Evolutionary conservation across 2,888 invertebrate genomes (phyloP).

Genomic region (Coleophora deauratella): DNA sequence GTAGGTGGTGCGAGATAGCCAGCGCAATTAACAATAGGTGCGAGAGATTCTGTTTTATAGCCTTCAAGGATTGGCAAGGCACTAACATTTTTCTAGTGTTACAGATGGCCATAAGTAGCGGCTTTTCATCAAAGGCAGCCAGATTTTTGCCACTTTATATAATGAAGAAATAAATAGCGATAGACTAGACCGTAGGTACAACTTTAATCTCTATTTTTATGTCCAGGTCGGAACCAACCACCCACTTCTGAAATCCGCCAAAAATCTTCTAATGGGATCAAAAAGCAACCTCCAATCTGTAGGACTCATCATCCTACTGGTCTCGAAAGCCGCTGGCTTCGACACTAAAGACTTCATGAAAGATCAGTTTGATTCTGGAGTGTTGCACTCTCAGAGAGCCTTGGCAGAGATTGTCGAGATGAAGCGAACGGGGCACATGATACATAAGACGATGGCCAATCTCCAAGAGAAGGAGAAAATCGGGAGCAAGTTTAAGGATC

Average conservation of each 20-base stretch:
- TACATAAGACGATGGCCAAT: conserved; percentile 61
- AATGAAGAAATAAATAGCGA: too few species aligned
- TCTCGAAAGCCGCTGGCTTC: conserved; percentile 59
- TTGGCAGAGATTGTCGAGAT: conserved; percentile 66
- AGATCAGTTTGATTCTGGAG: conserved; percentile 47
- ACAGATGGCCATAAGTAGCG: too few species aligned
- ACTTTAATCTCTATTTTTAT: too few species aligned
- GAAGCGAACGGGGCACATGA: conserved; percentile 62
- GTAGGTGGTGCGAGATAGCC: too few species aligned
- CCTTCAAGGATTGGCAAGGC: too few species aligned
- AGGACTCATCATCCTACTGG: conserved; percentile 50
- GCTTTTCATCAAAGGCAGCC: too few species aligned
- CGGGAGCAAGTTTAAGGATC: conserved; percentile 46
- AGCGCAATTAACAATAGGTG: too few species aligned
- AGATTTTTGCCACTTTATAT: too few species aligned
- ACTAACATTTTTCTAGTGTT: too few species aligned
- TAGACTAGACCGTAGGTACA: too few species aligned
- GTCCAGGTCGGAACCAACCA: conserved; percentile 60
- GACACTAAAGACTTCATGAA: conserved; percentile 26
- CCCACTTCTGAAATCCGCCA: conserved; percentile 57
- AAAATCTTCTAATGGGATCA: conserved; percentile 56
- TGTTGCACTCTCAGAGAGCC: conserved; percentile 63
- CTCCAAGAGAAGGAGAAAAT: conserved; percentile 44
- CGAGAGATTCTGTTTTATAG: too few species aligned
- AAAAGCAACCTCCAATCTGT: conserved; percentile 63